Evolutionary conservation across 2,888 invertebrate species (phyloP), one percentile per base, ranked within the genome.

Genomic region (Drosophila longiperda): DNA sequence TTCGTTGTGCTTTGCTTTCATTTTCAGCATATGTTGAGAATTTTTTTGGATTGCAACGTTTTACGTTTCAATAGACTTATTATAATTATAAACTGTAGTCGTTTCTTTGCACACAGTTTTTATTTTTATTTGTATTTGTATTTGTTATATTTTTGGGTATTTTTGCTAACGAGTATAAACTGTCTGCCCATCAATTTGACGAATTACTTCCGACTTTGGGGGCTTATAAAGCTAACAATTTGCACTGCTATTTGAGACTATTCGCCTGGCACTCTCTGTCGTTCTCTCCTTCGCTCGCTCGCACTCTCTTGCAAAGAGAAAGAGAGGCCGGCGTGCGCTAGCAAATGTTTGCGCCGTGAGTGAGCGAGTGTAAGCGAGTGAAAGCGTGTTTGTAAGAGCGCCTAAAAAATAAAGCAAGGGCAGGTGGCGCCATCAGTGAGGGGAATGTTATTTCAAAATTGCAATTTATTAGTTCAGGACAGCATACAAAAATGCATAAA

Each of bases 141-240:
- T 59, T 63, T 23, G 15, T 33, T n/a, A 63, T 60, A 66, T 59
- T 29, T 63, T 65, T 62, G 57, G 29, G 45, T 23, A 69, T 66
- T 69, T 63, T 60, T 29, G 48, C 54, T 42, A 79, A 71, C 73
- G 61, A 73, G 58, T 66, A 75, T 78, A 78, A 82, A 78, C 75
- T 81, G 72, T 50, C 72, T 58, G 73, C 54, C 68, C 66, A 83
- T 83, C 73, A 83, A 87, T 79, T 82, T 87, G 77, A 80, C 84
- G 80, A 73, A 80, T 87, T 84, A 80, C 85, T 80, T 87, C 80
- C 87, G 69, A 80, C 80, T 78, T 86, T 71, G 68, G 58, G 61
- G 61, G 63, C 67, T 66, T 73, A 89, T 79, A 67, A 75, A 78
- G 70, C 73, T 73, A 75, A 80, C 74, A 72, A 71, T 82, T 82